These are phyloP conservation scores for Lepas anatifera DNA, from an alignment of 2,888 invertebrate species.

Conservation along the genomic window DNA sequence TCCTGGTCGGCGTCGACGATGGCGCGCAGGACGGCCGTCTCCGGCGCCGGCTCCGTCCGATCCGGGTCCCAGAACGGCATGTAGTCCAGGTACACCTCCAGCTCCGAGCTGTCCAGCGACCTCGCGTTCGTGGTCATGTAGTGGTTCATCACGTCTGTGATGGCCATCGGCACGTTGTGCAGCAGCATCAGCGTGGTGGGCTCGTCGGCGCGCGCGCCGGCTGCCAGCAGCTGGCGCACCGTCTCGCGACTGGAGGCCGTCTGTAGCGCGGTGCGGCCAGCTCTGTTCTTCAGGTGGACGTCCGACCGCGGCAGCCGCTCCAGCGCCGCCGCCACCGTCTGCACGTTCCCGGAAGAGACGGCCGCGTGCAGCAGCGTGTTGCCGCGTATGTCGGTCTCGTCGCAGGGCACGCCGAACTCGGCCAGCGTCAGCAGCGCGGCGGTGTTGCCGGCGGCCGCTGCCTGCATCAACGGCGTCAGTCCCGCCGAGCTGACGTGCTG, in stretches of 20 bases:
- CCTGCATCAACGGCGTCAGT: not conserved
- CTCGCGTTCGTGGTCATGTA: conserved; percentile 40
- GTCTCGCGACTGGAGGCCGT: conserved; percentile 39
- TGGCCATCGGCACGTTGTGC: conserved; percentile 42
- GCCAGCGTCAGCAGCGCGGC: conserved; percentile 29
- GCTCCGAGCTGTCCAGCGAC: conserved; percentile 36
- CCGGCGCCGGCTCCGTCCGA: conserved; percentile 40
- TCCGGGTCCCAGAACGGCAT: conserved; percentile 29
- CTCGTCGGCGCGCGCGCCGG: conserved; percentile 38
- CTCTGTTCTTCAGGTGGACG: conserved; percentile 37
- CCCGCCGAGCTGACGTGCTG: not conserved
- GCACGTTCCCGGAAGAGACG: not conserved
- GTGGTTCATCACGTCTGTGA: conserved; percentile 42
- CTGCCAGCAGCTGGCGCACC: conserved; percentile 37
- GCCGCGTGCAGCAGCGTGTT: conserved; percentile 31
- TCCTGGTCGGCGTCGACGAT: conserved; percentile 41
- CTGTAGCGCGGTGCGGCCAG: conserved; percentile 41
- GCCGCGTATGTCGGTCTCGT: conserved; percentile 38
- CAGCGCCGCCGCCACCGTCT: not conserved
- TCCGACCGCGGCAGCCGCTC: not conserved
- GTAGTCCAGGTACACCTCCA: conserved; percentile 40
- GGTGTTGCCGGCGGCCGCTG: not conserved
- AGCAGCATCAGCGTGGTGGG: conserved; percentile 43
- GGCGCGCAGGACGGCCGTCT: conserved; percentile 42
- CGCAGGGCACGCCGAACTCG: conserved; percentile 36